phyloP scores from a whole-genome alignment of 1,140 invertebrate species.

The Platyura marginata region DNA sequence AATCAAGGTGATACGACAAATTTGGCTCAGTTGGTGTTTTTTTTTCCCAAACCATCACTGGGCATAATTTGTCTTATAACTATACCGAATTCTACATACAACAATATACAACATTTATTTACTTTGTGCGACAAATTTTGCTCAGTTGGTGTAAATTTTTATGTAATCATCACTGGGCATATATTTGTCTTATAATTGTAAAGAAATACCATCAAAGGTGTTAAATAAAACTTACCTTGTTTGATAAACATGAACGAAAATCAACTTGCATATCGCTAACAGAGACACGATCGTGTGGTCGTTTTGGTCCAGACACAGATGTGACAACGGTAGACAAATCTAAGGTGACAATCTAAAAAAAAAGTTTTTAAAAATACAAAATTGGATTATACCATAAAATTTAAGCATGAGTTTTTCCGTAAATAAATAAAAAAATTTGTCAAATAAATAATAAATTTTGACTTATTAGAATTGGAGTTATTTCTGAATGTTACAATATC shows the following conservation, averaged over 20 bases:
- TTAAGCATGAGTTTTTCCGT: not conserved
- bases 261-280: constrained; percentile 81
- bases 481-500: too few species aligned
- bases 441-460: too few species aligned
- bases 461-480: too few species aligned
- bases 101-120: too few species aligned
- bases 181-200: constrained; percentile 2
- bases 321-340: constrained; percentile 81
- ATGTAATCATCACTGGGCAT: constrained; percentile 5
- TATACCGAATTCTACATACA: too few species aligned
- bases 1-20: constrained; percentile 31
- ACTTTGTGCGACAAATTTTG: constrained; percentile 5
- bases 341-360: constrained; percentile 55
- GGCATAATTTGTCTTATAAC: constrained; percentile 36
- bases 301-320: constrained; percentile 89
- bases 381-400: not conserved
- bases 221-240: constrained; percentile 49
- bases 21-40: constrained; percentile 28
- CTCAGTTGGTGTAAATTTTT: constrained; percentile 7
- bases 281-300: constrained; percentile 89
- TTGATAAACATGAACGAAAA: constrained; percentile 72
- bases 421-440: not conserved
- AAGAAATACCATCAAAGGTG: not conserved
- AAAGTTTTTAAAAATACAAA: not conserved
- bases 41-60: constrained; percentile 30